Base-by-base conservation (phyloP, 2,797 vertebrate genomes). In the Semotilus atromaculatus region DNA sequence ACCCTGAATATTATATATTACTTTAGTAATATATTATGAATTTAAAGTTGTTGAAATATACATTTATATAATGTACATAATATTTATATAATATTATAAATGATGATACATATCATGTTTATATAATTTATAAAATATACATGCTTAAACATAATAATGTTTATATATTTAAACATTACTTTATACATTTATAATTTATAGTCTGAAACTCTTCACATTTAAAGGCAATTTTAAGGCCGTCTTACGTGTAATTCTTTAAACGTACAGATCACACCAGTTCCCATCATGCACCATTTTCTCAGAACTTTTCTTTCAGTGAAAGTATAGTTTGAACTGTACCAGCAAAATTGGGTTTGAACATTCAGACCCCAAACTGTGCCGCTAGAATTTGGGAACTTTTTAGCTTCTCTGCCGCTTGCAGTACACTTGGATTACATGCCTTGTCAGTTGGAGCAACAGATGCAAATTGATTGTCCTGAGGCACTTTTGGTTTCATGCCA, bases 391-490 rank as follows among this genome's bases (percentile, higher is more conserved):
- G 88, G 89, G 91, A 26, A 43, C 13, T 31, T 91, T 86, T 79
- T 10, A 85, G 92, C 92, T 94, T 92, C 89, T 89, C 84, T 84
- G 67, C 87, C 40, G 14, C 85, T 88, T 88, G 92, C 88, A 86
- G 89, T 85, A 76, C 43, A 82, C 77, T 81, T 86, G 76, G 89
- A 88, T 85, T 89, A 85, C 87, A 70, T 48, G 0, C 88, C 87
- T 80, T 81, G 84, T 89, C 90, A 89, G 86, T 88, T 83, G 72
- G 84, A 76, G 79, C 82, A 78, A 72, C 85, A 89, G 88, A 90
- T 82, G 78, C 60, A 89, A 84, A 88, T 83, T 64, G 83, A 87
- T 85, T 80, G 84, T 88, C 55, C 72, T 21, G 16, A 80, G 83
- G 77, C 78, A 68, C 83, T 70, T 64, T 53, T 81, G 82, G 71